phyloP scores from a whole-genome alignment of 1,140 invertebrate genomes.

The Mamestra configurata region DNA sequence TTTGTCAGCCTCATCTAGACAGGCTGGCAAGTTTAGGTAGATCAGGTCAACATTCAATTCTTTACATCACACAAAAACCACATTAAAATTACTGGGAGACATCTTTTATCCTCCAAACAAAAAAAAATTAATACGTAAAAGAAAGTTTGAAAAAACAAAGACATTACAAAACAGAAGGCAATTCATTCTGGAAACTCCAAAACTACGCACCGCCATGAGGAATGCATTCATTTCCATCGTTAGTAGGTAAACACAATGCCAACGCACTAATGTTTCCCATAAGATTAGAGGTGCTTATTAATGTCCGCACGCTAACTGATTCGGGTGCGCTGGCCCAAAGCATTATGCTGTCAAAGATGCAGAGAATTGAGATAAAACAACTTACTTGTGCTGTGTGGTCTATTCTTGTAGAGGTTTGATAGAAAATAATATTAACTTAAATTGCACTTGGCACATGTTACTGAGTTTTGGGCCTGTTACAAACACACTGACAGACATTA shows the following conservation, averaged over 20 bases:
- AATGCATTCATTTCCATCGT: constrained; percentile 39
- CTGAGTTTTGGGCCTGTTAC: not conserved
- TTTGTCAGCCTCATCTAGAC: no score
- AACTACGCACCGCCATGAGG: not conserved
- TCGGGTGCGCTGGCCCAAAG: not conserved
- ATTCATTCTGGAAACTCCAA: constrained; percentile 6
- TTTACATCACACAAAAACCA: no score
- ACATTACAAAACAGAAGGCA: not conserved
- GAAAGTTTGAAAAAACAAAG: no score
- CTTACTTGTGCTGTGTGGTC: constrained; percentile 17
- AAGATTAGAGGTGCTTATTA: constrained; percentile 33
- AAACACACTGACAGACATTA: no score
- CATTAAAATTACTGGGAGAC: no score
- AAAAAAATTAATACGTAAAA: no score
- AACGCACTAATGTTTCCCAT: constrained; percentile 14
- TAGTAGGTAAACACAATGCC: constrained; percentile 1
- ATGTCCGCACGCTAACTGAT: constrained; percentile 25
- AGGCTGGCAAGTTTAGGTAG: no score
- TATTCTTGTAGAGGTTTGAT: not conserved
- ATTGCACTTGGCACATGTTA: no score
- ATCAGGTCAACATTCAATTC: no score
- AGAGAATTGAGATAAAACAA: constrained; percentile 6
- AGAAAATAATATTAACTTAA: not conserved
- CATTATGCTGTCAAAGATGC: not conserved
- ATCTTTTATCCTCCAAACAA: no score